A percentile compares a stretch with the other conserved stretches of the same genome.
Conservation (phyloP, 2,888 invertebrate species). For the Hirtodrosophila alboralis region DNA sequence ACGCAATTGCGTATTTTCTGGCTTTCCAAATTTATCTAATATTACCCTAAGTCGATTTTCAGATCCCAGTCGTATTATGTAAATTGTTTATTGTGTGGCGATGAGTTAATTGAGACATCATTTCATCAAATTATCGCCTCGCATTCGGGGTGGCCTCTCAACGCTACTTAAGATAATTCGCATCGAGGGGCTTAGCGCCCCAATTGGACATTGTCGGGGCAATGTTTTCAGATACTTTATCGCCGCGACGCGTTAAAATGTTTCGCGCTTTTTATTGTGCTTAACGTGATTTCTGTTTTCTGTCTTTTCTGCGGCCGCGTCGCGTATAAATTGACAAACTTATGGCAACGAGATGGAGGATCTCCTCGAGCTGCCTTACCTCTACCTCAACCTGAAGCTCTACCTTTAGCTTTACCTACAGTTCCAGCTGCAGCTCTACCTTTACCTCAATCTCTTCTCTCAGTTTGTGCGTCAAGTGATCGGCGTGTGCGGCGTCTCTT, state of each 20-base stretch:
- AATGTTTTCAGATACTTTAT: slow-evolving; percentile 79
- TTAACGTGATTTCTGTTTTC: slow-evolving; percentile 71
- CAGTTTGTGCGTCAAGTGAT: slow-evolving; percentile 29
- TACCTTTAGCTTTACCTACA: too few relatives aligned
- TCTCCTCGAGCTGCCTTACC: slow-evolving; percentile 9
- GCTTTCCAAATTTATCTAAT: too few relatives aligned
- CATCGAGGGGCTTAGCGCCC: slow-evolving; percentile 68
- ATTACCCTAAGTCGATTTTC: too few relatives aligned
- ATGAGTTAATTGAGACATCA: slow-evolving; percentile 74
- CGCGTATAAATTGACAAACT: slow-evolving; percentile 77
- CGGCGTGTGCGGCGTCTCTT: slow-evolving; percentile 78
- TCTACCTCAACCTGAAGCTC: background rate
- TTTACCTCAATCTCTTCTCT: slow-evolving; percentile 7
- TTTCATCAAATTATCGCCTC: slow-evolving; percentile 74
- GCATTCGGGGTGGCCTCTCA: slow-evolving; percentile 62
- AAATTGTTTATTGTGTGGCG: slow-evolving; percentile 3
- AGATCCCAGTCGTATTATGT: too few relatives aligned
- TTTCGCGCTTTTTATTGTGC: slow-evolving; percentile 79
- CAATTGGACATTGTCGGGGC: slow-evolving; percentile 64
- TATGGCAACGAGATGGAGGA: slow-evolving; percentile 58
- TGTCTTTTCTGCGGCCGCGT: slow-evolving; percentile 16
- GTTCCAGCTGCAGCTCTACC: background rate
- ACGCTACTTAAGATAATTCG: slow-evolving; percentile 74
- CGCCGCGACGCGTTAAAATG: slow-evolving; percentile 76
- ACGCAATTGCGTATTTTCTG: slow-evolving; percentile 59